These are phyloP conservation scores for Heliocidaris erythrogramma DNA, from an alignment of 35 echinoderm and acorn worm genomes.

Conservation along the genomic window DNA sequence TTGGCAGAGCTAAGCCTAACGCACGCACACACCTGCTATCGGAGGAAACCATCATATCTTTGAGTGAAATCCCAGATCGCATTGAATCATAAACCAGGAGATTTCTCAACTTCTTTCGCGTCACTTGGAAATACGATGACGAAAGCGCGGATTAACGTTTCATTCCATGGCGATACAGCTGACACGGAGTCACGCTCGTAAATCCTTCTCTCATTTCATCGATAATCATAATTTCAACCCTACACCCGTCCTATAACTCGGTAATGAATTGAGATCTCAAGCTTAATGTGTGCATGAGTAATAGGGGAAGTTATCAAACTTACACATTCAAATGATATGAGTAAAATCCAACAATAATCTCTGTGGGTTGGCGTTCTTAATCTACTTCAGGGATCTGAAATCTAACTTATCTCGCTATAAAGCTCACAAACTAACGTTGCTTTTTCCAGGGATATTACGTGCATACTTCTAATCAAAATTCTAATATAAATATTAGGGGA, in stretches of 20 bases:
- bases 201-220: slow-evolving; percentile 1
- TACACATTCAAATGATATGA: neutral
- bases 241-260: neutral
- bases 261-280: neutral
- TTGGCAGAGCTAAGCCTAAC: neutral
- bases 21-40: neutral
- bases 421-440: neutral
- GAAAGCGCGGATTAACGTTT: neutral
- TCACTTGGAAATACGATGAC: neutral
- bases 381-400: neutral
- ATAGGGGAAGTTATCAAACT: slow-evolving; percentile 8
- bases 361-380: neutral
- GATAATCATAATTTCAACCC: neutral
- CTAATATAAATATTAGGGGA: no score
- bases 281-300: neutral
- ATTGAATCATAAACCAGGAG: neutral
- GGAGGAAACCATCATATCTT: neutral
- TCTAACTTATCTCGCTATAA: neutral
- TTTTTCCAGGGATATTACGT: neutral
- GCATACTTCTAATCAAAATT: neutral
- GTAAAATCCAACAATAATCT: neutral
- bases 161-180: neutral
- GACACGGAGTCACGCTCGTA: neutral
- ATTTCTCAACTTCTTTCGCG: neutral
- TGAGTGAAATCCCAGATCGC: neutral